These are phyloP conservation scores for Flexamia atlantica DNA, from an alignment of 2,888 invertebrate species.

Conservation along the genomic window DNA sequence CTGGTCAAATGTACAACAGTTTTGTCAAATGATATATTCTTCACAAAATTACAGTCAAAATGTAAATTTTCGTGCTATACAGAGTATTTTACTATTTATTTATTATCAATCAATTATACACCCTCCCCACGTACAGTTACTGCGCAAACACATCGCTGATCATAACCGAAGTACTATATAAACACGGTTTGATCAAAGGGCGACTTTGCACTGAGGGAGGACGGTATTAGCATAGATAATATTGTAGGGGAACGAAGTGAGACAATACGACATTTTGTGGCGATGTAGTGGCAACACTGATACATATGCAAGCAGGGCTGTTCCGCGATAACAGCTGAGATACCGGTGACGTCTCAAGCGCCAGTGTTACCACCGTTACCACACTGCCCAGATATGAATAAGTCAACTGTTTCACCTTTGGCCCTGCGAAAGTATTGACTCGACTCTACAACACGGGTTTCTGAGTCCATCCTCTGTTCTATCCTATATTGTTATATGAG, in stretches of 20 bases:
- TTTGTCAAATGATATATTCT: too few relatives aligned
- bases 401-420: constrained; percentile 54
- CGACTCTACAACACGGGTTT: neutral
- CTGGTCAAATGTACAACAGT: too few relatives aligned
- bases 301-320: constrained; percentile 62
- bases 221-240: constrained; percentile 48
- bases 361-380: constrained; percentile 12
- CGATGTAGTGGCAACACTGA: constrained; percentile 48
- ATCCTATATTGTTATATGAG: too few relatives aligned
- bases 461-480: too few relatives aligned
- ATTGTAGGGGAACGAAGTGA: constrained; percentile 39
- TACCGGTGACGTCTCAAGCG: constrained; percentile 57
- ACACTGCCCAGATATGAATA: constrained; percentile 58
- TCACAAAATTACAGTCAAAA: too few relatives aligned
- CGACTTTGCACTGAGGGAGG: neutral
- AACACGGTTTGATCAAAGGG: neutral
- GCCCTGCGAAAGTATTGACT: too few relatives aligned
- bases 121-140: too few relatives aligned
- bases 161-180: too few relatives aligned
- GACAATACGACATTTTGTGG: constrained; percentile 58
- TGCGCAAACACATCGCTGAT: neutral
- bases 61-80: too few relatives aligned
- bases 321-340: constrained; percentile 57
- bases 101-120: too few relatives aligned
- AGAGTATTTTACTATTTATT: too few relatives aligned